These are phyloP conservation scores for Nebria salina DNA, from an alignment of 2,888 invertebrate species.

Conservation along the genomic window DNA sequence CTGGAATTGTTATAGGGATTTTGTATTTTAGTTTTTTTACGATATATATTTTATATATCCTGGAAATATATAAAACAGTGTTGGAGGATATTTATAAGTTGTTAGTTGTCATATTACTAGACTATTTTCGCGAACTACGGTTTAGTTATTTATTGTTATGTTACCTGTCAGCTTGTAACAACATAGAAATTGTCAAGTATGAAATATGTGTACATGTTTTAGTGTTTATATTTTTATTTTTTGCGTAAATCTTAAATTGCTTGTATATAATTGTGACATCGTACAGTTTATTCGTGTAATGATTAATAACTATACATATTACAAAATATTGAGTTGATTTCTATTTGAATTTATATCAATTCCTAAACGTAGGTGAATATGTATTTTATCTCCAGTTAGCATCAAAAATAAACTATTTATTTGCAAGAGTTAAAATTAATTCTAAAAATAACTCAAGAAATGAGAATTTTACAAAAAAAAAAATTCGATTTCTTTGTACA, in stretches of 20 bases:
- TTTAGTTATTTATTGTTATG: constrained; percentile 8
- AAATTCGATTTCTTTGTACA: not conserved
- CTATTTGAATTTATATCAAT: no score
- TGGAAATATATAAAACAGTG: constrained; percentile 24
- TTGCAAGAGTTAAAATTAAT: not conserved
- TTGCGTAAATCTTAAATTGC: not conserved
- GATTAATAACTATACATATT: constrained; percentile 11
- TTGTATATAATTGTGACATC: constrained; percentile 3
- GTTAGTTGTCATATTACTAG: constrained; percentile 12
- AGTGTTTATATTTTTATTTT: constrained; percentile 8
- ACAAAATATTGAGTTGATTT: not conserved
- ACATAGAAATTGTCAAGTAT: constrained; percentile 18
- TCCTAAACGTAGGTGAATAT: no score
- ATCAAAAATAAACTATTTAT: no score
- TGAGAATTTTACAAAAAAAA: not conserved
- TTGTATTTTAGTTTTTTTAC: not conserved
- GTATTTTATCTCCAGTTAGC: no score
- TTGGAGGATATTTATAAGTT: constrained; percentile 4
- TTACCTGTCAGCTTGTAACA: not conserved
- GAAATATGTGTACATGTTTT: constrained; percentile 16
- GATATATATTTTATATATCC: constrained; percentile 33
- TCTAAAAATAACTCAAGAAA: not conserved
- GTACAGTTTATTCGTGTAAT: constrained; percentile 12
- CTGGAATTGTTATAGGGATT: no score
- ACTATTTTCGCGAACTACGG: not conserved